A percentile compares a stretch with the other conserved stretches of the same genome.
Conservation (phyloP, 2,113 vertebrate genomes). For the Girardinichthys multiradiatus region DNA sequence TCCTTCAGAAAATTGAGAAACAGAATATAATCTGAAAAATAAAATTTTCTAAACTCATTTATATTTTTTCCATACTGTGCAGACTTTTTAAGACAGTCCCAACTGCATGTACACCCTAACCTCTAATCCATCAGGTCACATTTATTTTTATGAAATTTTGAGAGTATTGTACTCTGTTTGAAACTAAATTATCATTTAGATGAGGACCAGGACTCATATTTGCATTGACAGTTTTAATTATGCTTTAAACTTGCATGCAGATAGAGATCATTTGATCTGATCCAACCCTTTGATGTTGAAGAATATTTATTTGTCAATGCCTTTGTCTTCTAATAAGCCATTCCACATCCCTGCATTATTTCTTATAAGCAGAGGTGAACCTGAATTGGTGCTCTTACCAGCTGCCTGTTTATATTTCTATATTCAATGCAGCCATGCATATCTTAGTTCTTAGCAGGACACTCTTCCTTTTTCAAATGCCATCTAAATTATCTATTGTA, state of each 20-base stretch:
- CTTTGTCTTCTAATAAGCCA: constrained; percentile 10
- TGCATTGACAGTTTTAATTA: neutral
- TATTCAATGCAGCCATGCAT: constrained; percentile 36
- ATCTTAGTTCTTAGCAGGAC: constrained; percentile 23
- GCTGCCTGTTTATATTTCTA: constrained; percentile 30
- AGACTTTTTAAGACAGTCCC: too few species aligned
- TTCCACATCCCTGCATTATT: constrained; percentile 13
- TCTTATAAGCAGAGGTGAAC: constrained; percentile 22
- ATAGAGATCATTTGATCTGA: constrained; percentile 4
- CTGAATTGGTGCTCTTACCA: constrained; percentile 30
- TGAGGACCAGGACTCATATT: neutral
- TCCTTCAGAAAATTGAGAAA: too few species aligned
- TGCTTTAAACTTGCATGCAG: neutral
- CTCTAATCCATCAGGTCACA: neutral
- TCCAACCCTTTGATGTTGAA: constrained; percentile 7
- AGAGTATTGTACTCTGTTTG: neutral
- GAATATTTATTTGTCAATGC: constrained; percentile 16
- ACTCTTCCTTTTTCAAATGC: constrained; percentile 37
- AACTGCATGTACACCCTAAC: neutral
- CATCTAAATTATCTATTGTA: constrained; percentile 67
- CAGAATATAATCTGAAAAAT: too few species aligned
- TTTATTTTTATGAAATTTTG: neutral
- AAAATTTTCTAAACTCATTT: too few species aligned
- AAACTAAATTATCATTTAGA: constrained; percentile 2
- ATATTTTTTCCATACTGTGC: too few species aligned